Conservation (phyloP, 1,140 invertebrate genomes). For the Drosophila lowei region DNA sequence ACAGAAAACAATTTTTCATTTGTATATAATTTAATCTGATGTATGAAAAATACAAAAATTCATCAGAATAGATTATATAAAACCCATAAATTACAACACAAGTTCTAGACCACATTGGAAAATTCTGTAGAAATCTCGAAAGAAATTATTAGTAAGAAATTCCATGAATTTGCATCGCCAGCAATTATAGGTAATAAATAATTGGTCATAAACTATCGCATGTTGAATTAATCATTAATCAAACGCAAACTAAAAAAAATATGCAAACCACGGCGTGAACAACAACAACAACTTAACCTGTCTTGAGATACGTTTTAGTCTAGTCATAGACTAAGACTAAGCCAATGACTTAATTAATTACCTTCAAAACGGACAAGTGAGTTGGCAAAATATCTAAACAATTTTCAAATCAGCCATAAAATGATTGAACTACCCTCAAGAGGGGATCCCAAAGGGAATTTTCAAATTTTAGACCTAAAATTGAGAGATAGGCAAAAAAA, state of each 20-base stretch:
- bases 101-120: background rate
- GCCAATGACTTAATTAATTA: conserved; percentile 35
- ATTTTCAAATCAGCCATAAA: conserved; percentile 16
- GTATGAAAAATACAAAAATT: too few relatives aligned
- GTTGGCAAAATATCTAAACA: conserved; percentile 11
- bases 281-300: background rate
- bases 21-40: too few relatives aligned
- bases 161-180: background rate
- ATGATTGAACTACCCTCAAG: background rate
- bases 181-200: conserved; percentile 20
- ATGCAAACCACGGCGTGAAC: conserved; percentile 6
- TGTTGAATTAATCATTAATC: conserved; percentile 11
- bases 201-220: too few relatives aligned
- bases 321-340: conserved; percentile 8
- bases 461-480: conserved; percentile 8
- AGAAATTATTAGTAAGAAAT: background rate
- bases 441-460: background rate
- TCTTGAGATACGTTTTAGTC: background rate
- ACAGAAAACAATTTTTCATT: too few relatives aligned
- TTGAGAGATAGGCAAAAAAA: background rate
- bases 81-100: too few relatives aligned
- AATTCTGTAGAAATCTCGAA: background rate
- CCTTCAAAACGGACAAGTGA: conserved; percentile 7
- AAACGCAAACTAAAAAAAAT: conserved; percentile 16
- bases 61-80: too few relatives aligned